phyloP scores from a whole-genome alignment of 2,797 vertebrate genomes.

The Aldrovandia affinis region DNA sequence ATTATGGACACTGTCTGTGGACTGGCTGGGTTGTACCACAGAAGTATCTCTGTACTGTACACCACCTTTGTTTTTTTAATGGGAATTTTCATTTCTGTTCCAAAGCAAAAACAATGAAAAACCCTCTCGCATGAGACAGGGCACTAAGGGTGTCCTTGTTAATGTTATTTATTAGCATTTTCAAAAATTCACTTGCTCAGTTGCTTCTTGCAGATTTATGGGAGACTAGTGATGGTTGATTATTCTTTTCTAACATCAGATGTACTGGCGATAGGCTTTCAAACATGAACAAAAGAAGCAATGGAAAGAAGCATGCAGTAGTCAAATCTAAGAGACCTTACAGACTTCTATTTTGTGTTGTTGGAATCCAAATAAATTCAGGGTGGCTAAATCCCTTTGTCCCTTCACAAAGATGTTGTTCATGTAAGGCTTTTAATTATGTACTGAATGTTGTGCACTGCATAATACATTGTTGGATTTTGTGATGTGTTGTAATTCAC shows the following conservation, averaged over 20 bases:
- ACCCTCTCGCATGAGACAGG: background rate
- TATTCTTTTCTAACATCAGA: conserved; percentile 1
- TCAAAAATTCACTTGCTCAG: background rate
- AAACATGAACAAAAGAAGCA: background rate
- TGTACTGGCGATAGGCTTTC: background rate
- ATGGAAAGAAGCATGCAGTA: background rate
- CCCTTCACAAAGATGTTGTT: conserved; percentile 7
- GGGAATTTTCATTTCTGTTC: background rate
- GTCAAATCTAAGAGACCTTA: background rate
- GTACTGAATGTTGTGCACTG: background rate
- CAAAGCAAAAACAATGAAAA: background rate
- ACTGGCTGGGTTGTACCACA: background rate
- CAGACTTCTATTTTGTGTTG: background rate
- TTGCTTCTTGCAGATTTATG: background rate
- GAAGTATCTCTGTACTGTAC: background rate
- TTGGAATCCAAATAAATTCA: background rate
- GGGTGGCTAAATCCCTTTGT: background rate
- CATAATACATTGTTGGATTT: conserved; percentile 22
- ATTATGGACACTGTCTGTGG: background rate
- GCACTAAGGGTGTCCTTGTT: background rate
- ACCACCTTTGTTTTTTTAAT: conserved; percentile 3
- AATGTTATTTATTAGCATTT: background rate
- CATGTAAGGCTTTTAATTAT: conserved; percentile 30
- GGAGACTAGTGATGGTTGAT: background rate
- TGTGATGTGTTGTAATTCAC: conserved; percentile 19